Evolutionary conservation across 35 echinoderm and acorn worm genomes (phyloP).

Genomic region (Hemicentrotus pulcherrimus): DNA sequence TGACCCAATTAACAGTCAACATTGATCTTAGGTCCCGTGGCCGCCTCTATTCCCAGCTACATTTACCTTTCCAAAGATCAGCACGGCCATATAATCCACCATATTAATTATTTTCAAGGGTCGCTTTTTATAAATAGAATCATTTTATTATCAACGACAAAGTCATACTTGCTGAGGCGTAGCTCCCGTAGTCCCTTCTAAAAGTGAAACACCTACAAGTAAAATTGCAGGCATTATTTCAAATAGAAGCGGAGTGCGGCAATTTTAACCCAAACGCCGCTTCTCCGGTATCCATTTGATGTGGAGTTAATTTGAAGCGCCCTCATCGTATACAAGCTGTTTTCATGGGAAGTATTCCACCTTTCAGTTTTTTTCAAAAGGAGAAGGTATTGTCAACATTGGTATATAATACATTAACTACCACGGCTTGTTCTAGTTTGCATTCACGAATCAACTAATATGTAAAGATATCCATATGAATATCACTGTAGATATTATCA

Average conservation of each 20-base stretch:
- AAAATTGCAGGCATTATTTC: neutral
- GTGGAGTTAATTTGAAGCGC: too few relatives aligned
- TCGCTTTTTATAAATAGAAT: neutral
- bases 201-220: neutral
- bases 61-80: neutral
- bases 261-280: too few relatives aligned
- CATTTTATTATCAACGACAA: neutral
- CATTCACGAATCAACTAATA: too few relatives aligned
- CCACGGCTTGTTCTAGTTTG: too few relatives aligned
- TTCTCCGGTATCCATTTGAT: neutral
- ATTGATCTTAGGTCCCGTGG: conserved; percentile 2
- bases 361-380: too few relatives aligned
- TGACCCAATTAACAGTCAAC: conserved; percentile 32
- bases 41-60: neutral
- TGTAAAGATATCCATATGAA: too few relatives aligned
- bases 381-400: too few relatives aligned
- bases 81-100: neutral
- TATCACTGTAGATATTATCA: too few relatives aligned
- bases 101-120: neutral
- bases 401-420: too few relatives aligned
- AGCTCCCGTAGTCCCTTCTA: neutral
- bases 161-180: neutral
- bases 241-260: too few relatives aligned
- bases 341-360: too few relatives aligned
- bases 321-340: too few relatives aligned